These are phyloP conservation scores for Eremobia ochroleuca DNA, from an alignment of 2,888 invertebrate genomes.

Conservation along the genomic window DNA sequence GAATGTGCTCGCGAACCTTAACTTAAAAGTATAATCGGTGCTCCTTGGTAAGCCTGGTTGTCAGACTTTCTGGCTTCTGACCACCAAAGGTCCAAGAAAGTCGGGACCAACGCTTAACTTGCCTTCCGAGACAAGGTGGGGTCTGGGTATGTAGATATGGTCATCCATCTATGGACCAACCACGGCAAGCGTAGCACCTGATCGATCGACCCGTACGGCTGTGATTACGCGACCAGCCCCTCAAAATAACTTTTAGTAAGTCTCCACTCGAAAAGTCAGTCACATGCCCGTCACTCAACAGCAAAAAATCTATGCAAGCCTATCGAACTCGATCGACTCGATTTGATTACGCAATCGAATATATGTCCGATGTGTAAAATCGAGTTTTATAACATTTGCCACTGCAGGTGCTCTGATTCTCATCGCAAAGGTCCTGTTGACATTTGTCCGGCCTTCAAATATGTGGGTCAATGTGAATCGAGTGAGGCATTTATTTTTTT, in stretches of 20 bases:
- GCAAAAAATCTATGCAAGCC: neutral
- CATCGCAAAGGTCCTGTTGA: slow-evolving; percentile 87
- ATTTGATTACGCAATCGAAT: slow-evolving; percentile 53
- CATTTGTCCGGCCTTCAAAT: slow-evolving; percentile 84
- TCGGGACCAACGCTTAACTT: no score
- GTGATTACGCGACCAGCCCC: no score
- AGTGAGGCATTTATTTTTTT: slow-evolving; percentile 47
- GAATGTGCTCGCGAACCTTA: no score
- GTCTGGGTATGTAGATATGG: no score
- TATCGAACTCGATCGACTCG: slow-evolving; percentile 38
- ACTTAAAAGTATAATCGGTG: no score
- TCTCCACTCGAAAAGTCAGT: neutral
- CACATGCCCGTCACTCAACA: neutral
- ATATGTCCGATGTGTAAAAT: slow-evolving; percentile 50
- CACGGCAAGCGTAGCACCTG: no score
- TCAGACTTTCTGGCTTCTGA: no score
- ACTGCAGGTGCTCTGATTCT: slow-evolving; percentile 81
- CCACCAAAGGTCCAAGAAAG: no score
- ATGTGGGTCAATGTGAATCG: slow-evolving; percentile 84
- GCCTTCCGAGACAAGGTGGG: no score
- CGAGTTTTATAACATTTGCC: slow-evolving; percentile 70
- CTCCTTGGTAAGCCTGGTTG: no score
- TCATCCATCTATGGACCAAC: no score
- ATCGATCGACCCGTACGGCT: no score
- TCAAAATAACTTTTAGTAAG: neutral